These are phyloP conservation scores for Dendrocincla fuliginosa DNA, from an alignment of 2,797 vertebrate species.

Conservation along the genomic window DNA sequence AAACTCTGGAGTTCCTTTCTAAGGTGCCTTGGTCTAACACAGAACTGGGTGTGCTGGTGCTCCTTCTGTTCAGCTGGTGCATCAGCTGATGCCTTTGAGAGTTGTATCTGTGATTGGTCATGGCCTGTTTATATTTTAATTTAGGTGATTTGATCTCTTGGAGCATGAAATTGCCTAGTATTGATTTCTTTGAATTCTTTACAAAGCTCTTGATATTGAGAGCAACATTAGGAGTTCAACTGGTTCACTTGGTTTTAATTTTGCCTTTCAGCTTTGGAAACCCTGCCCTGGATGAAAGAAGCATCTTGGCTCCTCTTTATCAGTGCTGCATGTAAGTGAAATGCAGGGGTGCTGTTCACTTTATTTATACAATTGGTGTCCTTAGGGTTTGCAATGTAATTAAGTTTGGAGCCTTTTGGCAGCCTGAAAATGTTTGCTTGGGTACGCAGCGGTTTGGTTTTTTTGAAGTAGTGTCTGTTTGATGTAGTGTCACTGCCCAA, in stretches of 20 bases:
- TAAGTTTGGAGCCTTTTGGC: neutral
- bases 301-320: slow-evolving; percentile 96
- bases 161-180: slow-evolving; percentile 47
- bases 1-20: neutral
- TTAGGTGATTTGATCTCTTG: slow-evolving; percentile 22
- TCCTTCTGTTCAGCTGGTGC: neutral
- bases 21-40: neutral
- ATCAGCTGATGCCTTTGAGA: neutral
- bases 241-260: slow-evolving; percentile 11
- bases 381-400: neutral
- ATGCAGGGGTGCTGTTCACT: neutral
- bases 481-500: neutral
- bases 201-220: neutral
- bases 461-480: neutral
- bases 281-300: slow-evolving; percentile 92
- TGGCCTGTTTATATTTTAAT: slow-evolving; percentile 31
- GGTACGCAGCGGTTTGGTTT: neutral
- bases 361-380: neutral
- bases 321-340: slow-evolving; percentile 98
- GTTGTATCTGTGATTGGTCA: neutral
- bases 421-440: neutral
- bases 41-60: neutral
- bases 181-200: slow-evolving; percentile 13
- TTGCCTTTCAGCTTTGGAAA: slow-evolving; percentile 92
- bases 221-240: neutral